Evolutionary conservation across 2,797 vertebrate species (phyloP).

Genomic region (Falco naumanni): DNA sequence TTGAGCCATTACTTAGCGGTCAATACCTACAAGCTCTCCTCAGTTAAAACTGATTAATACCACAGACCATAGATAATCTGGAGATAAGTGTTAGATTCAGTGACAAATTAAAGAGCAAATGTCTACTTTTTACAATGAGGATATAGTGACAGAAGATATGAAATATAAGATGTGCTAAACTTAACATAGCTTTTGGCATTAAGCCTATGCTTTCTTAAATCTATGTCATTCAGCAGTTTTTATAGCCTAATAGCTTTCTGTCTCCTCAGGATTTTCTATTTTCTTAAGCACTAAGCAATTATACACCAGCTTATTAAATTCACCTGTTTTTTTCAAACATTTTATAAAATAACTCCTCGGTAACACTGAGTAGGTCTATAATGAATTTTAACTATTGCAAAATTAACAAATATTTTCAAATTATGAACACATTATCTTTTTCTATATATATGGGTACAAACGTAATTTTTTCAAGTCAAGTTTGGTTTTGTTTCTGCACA

Average conservation of each 20-base stretch:
- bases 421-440: not conserved
- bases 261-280: not conserved
- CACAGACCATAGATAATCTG: not conserved
- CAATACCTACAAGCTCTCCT: not conserved
- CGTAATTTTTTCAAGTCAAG: not conserved
- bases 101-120: not conserved
- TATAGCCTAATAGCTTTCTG: not conserved
- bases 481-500: not conserved
- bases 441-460: not conserved
- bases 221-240: not conserved
- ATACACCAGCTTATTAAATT: not conserved
- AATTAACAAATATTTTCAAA: not conserved
- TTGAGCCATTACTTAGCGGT: not conserved
- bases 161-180: not conserved
- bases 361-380: not conserved
- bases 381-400: not conserved
- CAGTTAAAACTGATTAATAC: not conserved
- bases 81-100: not conserved
- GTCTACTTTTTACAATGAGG: not conserved
- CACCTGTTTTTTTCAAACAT: not conserved
- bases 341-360: not conserved
- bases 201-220: not conserved
- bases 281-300: not conserved
- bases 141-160: not conserved
- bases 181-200: not conserved